Evolutionary conservation across 1,140 invertebrate genomes (phyloP).

Genomic region (Andrena cerasifolii): DNA sequence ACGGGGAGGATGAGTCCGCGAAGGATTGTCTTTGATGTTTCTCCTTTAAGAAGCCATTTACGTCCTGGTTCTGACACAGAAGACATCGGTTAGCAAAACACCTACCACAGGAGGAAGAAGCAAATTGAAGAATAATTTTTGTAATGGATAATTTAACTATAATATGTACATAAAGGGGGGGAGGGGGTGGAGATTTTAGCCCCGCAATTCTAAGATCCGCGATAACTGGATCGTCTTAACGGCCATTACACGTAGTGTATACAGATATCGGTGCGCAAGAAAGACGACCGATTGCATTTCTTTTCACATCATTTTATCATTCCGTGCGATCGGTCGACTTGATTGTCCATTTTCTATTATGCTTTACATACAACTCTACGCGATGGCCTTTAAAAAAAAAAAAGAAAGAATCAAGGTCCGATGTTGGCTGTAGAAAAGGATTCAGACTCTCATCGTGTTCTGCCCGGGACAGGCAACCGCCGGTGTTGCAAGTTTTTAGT

Average conservation of each 20-base stretch:
- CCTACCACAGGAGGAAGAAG: neutral
- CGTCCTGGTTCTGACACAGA: slow-evolving; percentile 67
- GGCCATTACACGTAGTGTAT: slow-evolving; percentile 29
- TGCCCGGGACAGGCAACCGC: neutral
- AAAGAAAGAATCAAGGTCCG: slow-evolving; percentile 37
- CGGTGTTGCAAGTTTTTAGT: slow-evolving; percentile 57
- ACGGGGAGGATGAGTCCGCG: slow-evolving; percentile 73
- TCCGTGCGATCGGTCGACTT: slow-evolving; percentile 42
- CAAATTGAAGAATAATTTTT: slow-evolving; percentile 31
- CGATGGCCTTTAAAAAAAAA: slow-evolving; percentile 29
- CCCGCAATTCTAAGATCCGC: slow-evolving; percentile 32
- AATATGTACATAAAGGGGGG: slow-evolving; percentile 33
- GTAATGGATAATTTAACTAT: slow-evolving; percentile 45
- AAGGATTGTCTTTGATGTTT: slow-evolving; percentile 80
- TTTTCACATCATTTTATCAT: slow-evolving; percentile 33
- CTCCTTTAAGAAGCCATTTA: slow-evolving; percentile 68
- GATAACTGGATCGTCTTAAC: slow-evolving; percentile 21
- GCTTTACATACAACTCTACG: slow-evolving; percentile 28
- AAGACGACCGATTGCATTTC: slow-evolving; percentile 34
- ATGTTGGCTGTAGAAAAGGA: slow-evolving; percentile 45
- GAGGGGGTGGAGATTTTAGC: slow-evolving; percentile 39
- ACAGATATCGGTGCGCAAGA: slow-evolving; percentile 34
- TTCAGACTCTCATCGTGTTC: slow-evolving; percentile 31
- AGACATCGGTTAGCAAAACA: slow-evolving; percentile 6
- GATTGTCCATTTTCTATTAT: slow-evolving; percentile 31